Evolutionary conservation across 2,888 invertebrate genomes (phyloP), one percentile per base, ranked within the genome.

Genomic region (Lymantria monacha): DNA sequence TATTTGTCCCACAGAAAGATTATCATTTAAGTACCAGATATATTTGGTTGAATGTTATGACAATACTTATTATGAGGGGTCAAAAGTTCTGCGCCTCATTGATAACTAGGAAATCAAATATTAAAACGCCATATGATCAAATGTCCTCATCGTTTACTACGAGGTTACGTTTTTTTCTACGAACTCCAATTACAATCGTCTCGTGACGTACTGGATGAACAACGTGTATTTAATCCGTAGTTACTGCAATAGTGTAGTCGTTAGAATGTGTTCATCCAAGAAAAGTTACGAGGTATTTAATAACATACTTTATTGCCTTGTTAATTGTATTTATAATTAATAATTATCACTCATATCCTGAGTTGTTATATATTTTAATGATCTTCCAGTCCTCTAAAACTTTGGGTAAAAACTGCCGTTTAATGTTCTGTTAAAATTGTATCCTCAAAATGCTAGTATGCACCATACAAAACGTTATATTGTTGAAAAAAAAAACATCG

Each of bases 211-310:
- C 76, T 60, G n/a, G 70, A 86, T 87, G 87, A 72, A 60, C 65
- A 70, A 70, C 64, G 53, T 76, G 66, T 66, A 70, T 55, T 56
- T 72, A 50, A 66, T 71, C 63, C 74, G 79, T 72, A 72, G 72
- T 76, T 63, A 66, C 62, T 75, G 69, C 59, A 63, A 55, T 74
- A 81, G 67, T 70, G 50, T 74, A 61, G 47, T 64, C 46, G 30
- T 63, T 37, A 89, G 79, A 59, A 90, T 90, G 90, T 76, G 73
- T 61, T 81, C 85, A 0, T 66, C 69, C 9, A 81, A 75, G 37
- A 66, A 57, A 45, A 76, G 72, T 41, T 90, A 90, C 52, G 89
- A 89, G 84, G 90, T 90, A 76, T 41, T 10, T 36, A 22, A 22
- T 22, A 22, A 22, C 5, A 22, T 22, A 22, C 22, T 22, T 22